phyloP scores from a whole-genome alignment of 2,797 vertebrate species.

The Gymnodraco acuticeps region DNA sequence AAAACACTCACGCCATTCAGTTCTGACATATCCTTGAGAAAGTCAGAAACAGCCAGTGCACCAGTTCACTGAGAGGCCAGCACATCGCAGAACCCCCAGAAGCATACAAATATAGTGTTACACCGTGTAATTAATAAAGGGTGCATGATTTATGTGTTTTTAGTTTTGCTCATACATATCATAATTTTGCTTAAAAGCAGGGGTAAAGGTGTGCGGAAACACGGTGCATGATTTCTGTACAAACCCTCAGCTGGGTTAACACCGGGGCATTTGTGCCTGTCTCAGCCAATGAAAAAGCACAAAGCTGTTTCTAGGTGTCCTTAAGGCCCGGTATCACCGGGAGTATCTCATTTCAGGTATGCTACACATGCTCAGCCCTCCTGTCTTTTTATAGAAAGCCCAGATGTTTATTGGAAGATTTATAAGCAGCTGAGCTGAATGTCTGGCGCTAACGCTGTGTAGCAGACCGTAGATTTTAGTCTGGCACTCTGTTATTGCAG shows the following conservation, averaged over 20 bases:
- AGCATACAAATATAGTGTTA: constrained; percentile 55
- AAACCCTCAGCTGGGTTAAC: constrained; percentile 43
- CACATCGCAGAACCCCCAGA: constrained; percentile 43
- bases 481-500: constrained; percentile 60
- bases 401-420: constrained; percentile 76
- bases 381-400: constrained; percentile 60
- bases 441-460: constrained; percentile 41
- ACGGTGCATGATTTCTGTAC: constrained; percentile 36
- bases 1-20: constrained; percentile 60
- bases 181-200: constrained; percentile 24
- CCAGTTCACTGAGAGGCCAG: constrained; percentile 44
- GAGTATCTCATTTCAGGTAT: constrained; percentile 71
- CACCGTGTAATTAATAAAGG: constrained; percentile 53
- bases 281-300: constrained; percentile 28
- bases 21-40: constrained; percentile 35
- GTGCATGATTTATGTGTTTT: constrained; percentile 39
- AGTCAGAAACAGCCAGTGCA: constrained; percentile 23
- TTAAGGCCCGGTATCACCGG: constrained; percentile 47
- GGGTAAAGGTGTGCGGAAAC: constrained; percentile 42
- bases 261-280: neutral
- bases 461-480: constrained; percentile 53
- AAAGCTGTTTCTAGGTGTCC: constrained; percentile 41
- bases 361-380: constrained; percentile 34
- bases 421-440: constrained; percentile 47
- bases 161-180: constrained; percentile 29